A percentile compares a stretch with the other conserved stretches of the same genome.
Evolutionary conservation across 2,888 invertebrate species (phyloP).

Genomic region (Andrena marginata): DNA sequence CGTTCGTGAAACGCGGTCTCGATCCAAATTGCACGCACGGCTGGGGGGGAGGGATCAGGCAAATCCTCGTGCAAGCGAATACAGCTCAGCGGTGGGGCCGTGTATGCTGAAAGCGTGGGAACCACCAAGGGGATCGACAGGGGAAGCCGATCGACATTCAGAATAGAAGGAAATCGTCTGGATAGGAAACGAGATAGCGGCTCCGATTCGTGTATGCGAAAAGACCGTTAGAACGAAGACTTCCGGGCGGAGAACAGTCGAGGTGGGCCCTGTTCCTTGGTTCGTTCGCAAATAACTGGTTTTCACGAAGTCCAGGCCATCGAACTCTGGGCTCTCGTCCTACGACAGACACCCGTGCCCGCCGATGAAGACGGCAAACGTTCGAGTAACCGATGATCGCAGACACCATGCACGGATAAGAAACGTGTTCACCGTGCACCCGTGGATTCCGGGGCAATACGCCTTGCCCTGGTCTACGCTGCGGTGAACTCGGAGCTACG

Average conservation of each 20-base stretch:
- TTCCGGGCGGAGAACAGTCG: constrained; percentile 64
- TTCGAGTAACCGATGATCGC: constrained; percentile 52
- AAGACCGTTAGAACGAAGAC: constrained; percentile 64
- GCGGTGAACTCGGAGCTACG: background rate
- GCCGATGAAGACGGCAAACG: constrained; percentile 59
- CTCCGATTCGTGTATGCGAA: constrained; percentile 51
- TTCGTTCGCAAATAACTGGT: constrained; percentile 74
- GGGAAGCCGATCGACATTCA: constrained; percentile 29
- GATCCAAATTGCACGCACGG: background rate
- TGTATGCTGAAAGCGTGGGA: constrained; percentile 22
- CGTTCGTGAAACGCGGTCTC: background rate
- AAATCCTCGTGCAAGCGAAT: background rate
- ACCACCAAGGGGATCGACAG: constrained; percentile 26
- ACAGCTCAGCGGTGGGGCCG: background rate
- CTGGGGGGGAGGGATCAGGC: background rate
- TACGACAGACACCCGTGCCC: constrained; percentile 48
- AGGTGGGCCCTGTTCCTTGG: constrained; percentile 48
- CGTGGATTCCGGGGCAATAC: constrained; percentile 11
- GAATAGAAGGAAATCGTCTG: constrained; percentile 43
- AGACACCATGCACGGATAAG: constrained; percentile 38
- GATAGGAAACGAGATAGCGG: constrained; percentile 40
- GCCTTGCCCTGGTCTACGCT: background rate
- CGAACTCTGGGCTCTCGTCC: constrained; percentile 68
- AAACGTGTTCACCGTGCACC: constrained; percentile 12
- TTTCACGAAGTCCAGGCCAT: constrained; percentile 73